phyloP scores from a whole-genome alignment of 2,113 vertebrate genomes.

The Nannobrachium achirus region DNA sequence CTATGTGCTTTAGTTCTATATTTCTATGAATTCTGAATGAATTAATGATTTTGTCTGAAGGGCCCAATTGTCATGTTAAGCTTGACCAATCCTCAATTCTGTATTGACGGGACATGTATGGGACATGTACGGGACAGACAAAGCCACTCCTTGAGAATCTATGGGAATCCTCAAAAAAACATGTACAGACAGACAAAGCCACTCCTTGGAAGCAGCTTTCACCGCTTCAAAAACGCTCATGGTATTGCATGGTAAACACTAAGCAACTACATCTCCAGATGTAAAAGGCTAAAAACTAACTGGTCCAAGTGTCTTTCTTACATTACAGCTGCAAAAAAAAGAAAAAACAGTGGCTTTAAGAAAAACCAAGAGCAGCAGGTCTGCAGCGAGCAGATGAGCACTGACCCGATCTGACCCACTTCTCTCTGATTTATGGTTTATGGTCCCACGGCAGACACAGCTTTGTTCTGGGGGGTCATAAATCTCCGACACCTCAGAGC shows the following conservation, averaged over 20 bases:
- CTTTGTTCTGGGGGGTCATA: constrained; percentile 78
- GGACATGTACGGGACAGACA: too few species aligned
- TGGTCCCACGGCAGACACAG: constrained; percentile 66
- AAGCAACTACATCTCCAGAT: constrained; percentile 16
- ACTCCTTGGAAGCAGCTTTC: too few species aligned
- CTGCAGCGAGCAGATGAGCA: constrained; percentile 61
- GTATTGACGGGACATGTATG: too few species aligned
- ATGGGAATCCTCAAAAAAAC: too few species aligned
- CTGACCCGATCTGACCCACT: constrained; percentile 78
- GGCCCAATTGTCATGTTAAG: too few species aligned
- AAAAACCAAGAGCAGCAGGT: constrained; percentile 49
- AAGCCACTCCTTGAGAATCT: too few species aligned
- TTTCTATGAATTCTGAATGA: too few species aligned
- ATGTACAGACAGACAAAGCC: too few species aligned
- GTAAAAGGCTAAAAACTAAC: constrained; percentile 22
- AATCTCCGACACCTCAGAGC: constrained; percentile 72
- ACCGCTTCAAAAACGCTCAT: constrained; percentile 45
- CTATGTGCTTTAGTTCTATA: too few species aligned
- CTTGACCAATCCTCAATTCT: too few species aligned
- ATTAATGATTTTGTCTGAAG: too few species aligned
- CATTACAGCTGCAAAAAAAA: constrained; percentile 1
- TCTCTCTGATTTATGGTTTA: constrained; percentile 78
- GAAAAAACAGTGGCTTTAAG: constrained; percentile 29
- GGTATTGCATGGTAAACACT: constrained; percentile 41
- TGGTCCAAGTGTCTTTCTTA: constrained; percentile 26